Evolutionary conservation across 1,140 invertebrate genomes (phyloP), one percentile per base, ranked within the genome.

Genomic region (Phymastichus coffea): DNA sequence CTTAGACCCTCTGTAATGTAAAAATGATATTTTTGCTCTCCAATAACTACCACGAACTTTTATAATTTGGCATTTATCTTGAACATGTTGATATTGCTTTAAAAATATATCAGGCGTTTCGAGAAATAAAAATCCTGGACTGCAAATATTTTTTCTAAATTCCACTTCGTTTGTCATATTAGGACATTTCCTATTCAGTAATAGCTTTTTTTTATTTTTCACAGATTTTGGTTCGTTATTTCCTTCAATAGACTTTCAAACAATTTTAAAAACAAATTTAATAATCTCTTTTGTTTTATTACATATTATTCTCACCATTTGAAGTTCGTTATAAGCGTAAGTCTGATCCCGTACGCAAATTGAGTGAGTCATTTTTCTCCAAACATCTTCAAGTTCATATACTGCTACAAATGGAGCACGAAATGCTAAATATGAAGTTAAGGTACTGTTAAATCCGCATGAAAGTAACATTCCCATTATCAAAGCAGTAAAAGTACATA

Each of bases 401-500:
- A 74, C 20, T 14, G 64, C 63, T 14, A 72, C 28, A 1, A 38
- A 65, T 12, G 60, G 63, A 41, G 63, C 54, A 15, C 53, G 59
- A 19, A 63, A 68, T 3, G 68, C 57, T n/a, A 72, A 52, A 47
- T 59, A 66, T 12, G 72, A 74, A 9, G 66, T 68, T 2, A 72
- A 49, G 15, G 62, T 66, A 33, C 70, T 71, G 37, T 61, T 69
- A 22, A 71, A 72, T 28, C 63, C 70, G 22, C 58, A 66, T 0
- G 63, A 63, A 44, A 72, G 35, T n/a, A 72, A 43, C 49, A 71
- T 64, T 48, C 70, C 68, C 58, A 68, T 67, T 47, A 67, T 48
- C 12, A 74, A 37, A 14, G 57, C 56, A 0, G 66, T 65, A 23
- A 72, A 14, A 2, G 67, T 51, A 12, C 67, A 59, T 15, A 70